These are phyloP conservation scores for Sylvilagus floridanus DNA, from an alignment of 2,797 vertebrate species.

Conservation along the genomic window DNA sequence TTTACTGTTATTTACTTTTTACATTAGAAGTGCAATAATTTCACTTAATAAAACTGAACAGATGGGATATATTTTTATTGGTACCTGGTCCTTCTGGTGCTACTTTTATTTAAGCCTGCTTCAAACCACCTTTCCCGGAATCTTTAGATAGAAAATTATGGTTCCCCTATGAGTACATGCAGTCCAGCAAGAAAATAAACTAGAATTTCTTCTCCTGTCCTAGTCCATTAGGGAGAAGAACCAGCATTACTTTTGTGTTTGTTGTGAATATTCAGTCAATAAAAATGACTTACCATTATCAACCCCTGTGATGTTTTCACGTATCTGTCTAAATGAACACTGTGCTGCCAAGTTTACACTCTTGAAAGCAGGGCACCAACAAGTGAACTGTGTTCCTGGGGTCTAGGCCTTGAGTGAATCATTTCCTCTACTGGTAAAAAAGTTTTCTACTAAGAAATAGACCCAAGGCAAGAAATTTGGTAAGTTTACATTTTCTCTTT, in stretches of 20 bases:
- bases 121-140: conserved; percentile 59
- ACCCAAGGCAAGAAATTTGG: conserved; percentile 30
- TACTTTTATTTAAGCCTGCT: conserved; percentile 74
- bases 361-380: not conserved
- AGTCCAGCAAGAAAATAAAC: conserved; percentile 16
- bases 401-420: not conserved
- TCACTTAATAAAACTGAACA: conserved; percentile 80
- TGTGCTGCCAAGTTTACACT: conserved; percentile 33
- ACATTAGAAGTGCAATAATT: conserved; percentile 89
- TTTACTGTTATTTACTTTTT: conserved; percentile 75
- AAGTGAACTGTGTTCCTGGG: not conserved
- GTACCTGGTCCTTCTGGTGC: conserved; percentile 81
- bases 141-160: conserved; percentile 34
- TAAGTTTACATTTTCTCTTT: conserved; percentile 41
- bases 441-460: conserved; percentile 25
- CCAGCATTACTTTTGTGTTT: conserved; percentile 61
- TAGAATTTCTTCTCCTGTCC: conserved; percentile 51
- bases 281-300: conserved; percentile 54
- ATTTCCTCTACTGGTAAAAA: not conserved
- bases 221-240: conserved; percentile 48
- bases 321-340: not conserved
- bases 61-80: conserved; percentile 75
- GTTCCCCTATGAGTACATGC: conserved; percentile 44
- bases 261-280: conserved; percentile 67
- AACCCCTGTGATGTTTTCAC: conserved; percentile 58